A percentile compares a stretch with the other conserved stretches of the same genome.
Conservation (phyloP, 2,113 vertebrate genomes). For the Eubucco bourcierii region DNA sequence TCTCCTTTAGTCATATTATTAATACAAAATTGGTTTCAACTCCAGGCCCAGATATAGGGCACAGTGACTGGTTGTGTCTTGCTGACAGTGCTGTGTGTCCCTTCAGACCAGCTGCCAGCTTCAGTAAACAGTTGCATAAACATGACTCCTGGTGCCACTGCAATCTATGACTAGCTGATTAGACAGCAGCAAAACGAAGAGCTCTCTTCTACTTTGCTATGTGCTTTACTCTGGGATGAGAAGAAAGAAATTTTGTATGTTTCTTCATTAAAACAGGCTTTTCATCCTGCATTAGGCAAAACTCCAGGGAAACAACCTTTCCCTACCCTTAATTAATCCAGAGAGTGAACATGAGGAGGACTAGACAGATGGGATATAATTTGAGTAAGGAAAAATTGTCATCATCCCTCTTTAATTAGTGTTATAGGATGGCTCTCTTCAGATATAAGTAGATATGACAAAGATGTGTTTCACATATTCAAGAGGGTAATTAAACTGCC, state of each 20-base stretch:
- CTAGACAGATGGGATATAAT: conserved; percentile 71
- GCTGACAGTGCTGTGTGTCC: not conserved
- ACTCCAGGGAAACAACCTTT: conserved; percentile 64
- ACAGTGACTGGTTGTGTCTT: not conserved
- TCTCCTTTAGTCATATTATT: not conserved
- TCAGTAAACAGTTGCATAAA: not conserved
- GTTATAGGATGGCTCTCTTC: conserved; percentile 65
- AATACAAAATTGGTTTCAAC: not conserved
- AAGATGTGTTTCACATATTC: conserved; percentile 74
- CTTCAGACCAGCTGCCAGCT: not conserved
- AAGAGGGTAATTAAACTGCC: conserved; percentile 76
- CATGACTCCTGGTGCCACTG: not conserved
- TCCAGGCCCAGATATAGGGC: not conserved
- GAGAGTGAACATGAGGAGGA: conserved; percentile 61
- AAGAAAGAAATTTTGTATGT: not conserved
- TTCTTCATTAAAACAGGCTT: conserved; percentile 56
- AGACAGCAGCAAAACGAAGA: not conserved
- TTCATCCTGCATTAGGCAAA: conserved; percentile 45
- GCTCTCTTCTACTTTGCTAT: not conserved
- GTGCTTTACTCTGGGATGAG: not conserved
- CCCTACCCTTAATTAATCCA: conserved; percentile 67
- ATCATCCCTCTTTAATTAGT: conserved; percentile 73
- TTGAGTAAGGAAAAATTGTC: conserved; percentile 66
- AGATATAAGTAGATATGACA: conserved; percentile 75
- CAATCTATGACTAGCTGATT: not conserved